Evolutionary conservation across 2,888 invertebrate species (phyloP), one percentile per base, ranked within the genome.

Genomic region (Caenorhabditis wallacei): DNA sequence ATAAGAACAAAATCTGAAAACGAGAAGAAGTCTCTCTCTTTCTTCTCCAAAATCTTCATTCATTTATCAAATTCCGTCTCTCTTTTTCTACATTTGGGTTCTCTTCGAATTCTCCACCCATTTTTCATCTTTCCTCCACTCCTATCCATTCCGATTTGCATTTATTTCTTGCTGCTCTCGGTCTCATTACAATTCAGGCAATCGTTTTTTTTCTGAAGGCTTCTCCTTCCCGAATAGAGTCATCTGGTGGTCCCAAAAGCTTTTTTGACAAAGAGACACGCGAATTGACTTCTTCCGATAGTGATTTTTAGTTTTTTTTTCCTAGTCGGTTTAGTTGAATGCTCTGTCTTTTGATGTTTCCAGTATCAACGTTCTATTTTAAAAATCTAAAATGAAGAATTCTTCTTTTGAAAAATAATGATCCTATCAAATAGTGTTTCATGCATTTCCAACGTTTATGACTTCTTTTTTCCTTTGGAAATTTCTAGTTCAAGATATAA

Each of bases 131-230:
- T 59, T 40, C 13, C n/a, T 46, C 11, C 26, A 59, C 57, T 68
- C n/a, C 53, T 53, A 26, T 40, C 63, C 63, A 16, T 30, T 53
- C n/a, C 68, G 48, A 68, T 59, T 69, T 59, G 59, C 76, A 76
- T 69, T 68, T 68, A 57, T 43, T 16, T 71, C 20, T 53, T 43
- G 22, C 22, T 61, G 3, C 30, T 30, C 30, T 30, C 8, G 53
- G 76, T 51, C 68, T 76, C 68, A 76, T 68, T 76, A 76, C 68
- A 68, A 76, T 76, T 68, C 68, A 61, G 61, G 43, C 74, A 74
- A 74, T 75, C 74, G 64, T n/a, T 69, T 69, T 56, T 56, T 30
- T 30, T 61, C 61, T 64, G 35, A 20, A 64, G 64, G 51, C 18
- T 8, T 8, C 16, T 24, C n/a, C 16, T 43, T 46, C 43, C 24